Evolutionary conservation across 2,797 vertebrate species (phyloP), one percentile per base, ranked within the genome.

Genomic region (Coregonus sp.): DNA sequence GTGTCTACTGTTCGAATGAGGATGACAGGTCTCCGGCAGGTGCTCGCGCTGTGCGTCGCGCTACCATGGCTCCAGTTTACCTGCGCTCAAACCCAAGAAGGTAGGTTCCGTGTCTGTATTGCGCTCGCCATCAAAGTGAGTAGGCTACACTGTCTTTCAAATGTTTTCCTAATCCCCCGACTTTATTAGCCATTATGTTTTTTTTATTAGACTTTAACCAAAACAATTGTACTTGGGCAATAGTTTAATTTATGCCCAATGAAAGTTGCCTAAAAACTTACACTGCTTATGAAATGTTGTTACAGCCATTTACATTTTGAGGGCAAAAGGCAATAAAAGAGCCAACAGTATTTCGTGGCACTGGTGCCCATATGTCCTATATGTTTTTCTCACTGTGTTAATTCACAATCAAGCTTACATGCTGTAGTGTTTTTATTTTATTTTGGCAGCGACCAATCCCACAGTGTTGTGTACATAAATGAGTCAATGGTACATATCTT

Each of bases 31-130:
- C 0, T 69, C 35, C 50, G 80, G 81, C 92, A 84, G 86, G 72
- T 71, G 82, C 81, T 86, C 75, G 88, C 89, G 76, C 77, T 92
- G 73, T 86, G 85, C 78, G 80, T 92, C 78, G 82, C 89, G 87
- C 81, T 93, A 69, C 80, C 50, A 63, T 86, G 85, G 47, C 82
- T 87, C 9, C 83, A 84, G 2, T 70, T 75, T 18, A 88, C 86
- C 81, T 15, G 79, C 75, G 89, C 92, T 16, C 87, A 93, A 79
- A 92, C 92, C n/a, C 84, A 90, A 80, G 87, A 77, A 89, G 92
- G 92, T 89, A 85, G 75, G 90, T 65, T 67, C n/a, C 25, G 29
- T 18, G 9, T 31, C 9, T 33, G 29, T 56, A 9, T n/a, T 35
- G 9, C 18, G 4, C 15, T 18, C 52, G 5, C 16, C 40, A 6